Conservation (phyloP, 1,140 invertebrate species). For the Drepana arcuata region DNA sequence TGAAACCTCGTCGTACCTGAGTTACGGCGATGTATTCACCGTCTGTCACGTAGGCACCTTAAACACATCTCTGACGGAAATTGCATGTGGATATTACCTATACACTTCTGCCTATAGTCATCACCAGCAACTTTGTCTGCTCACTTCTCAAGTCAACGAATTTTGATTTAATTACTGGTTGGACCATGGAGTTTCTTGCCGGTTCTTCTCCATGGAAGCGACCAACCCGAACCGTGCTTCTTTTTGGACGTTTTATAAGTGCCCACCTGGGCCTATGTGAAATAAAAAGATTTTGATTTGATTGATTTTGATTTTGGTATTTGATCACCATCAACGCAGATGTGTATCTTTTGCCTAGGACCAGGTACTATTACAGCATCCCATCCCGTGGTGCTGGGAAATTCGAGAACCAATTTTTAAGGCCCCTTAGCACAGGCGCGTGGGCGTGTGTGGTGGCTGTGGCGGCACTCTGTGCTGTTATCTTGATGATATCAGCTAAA, state of each 20-base stretch:
- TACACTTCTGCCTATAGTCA: too few relatives aligned
- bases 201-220: too few relatives aligned
- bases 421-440: slow-evolving; percentile 24
- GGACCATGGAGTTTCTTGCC: too few relatives aligned
- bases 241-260: neutral
- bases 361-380: slow-evolving; percentile 47
- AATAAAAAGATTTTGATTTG: neutral
- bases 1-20: too few relatives aligned
- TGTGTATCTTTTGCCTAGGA: slow-evolving; percentile 20
- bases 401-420: slow-evolving; percentile 49
- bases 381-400: slow-evolving; percentile 41
- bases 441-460: slow-evolving; percentile 33
- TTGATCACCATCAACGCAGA: neutral
- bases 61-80: too few relatives aligned
- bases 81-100: too few relatives aligned
- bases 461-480: slow-evolving; percentile 18
- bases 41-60: too few relatives aligned
- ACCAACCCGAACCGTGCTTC: too few relatives aligned
- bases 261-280: neutral
- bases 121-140: too few relatives aligned
- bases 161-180: too few relatives aligned
- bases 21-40: too few relatives aligned
- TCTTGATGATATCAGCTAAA: slow-evolving; percentile 28
- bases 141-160: too few relatives aligned
- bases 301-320: neutral